These are phyloP conservation scores for Polyodon spathula DNA, from an alignment of 2,113 vertebrate genomes.

Conservation along the genomic window DNA sequence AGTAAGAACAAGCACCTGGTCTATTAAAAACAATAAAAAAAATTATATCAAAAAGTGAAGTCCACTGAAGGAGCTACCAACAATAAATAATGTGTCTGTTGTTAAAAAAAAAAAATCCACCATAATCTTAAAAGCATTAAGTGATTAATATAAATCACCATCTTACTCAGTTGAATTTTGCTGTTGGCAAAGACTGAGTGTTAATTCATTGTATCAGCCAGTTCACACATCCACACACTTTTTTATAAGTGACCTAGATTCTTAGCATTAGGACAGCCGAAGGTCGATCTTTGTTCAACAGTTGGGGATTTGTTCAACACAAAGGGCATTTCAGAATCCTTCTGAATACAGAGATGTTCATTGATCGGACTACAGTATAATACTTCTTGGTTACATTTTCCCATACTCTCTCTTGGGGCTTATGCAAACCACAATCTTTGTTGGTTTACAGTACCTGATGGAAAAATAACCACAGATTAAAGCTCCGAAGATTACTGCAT, in stretches of 20 bases:
- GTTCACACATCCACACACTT: constrained; percentile 2
- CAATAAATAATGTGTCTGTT: not conserved
- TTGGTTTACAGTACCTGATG: too few species aligned
- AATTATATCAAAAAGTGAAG: too few species aligned
- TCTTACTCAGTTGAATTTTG: not conserved
- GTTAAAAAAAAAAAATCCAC: not conserved
- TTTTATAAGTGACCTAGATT: constrained; percentile 9
- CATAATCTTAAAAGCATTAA: not conserved
- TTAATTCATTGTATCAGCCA: not conserved
- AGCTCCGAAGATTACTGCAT: too few species aligned
- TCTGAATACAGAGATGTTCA: constrained; percentile 46
- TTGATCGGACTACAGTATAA: constrained; percentile 53
- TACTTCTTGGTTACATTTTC: constrained; percentile 45
- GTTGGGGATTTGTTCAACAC: constrained; percentile 24
- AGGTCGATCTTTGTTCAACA: constrained; percentile 27
- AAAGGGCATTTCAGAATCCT: constrained; percentile 34
- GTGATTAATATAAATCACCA: not conserved
- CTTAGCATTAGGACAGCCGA: not conserved
- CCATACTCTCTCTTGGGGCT: constrained; percentile 13
- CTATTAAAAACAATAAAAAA: too few species aligned
- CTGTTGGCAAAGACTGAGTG: not conserved
- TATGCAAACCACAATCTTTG: too few species aligned
- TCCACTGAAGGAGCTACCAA: not conserved
- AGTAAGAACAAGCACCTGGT: too few species aligned
- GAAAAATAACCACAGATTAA: too few species aligned